Conservation (phyloP, 2,113 vertebrate species). For the Crotalus tigris region DNA sequence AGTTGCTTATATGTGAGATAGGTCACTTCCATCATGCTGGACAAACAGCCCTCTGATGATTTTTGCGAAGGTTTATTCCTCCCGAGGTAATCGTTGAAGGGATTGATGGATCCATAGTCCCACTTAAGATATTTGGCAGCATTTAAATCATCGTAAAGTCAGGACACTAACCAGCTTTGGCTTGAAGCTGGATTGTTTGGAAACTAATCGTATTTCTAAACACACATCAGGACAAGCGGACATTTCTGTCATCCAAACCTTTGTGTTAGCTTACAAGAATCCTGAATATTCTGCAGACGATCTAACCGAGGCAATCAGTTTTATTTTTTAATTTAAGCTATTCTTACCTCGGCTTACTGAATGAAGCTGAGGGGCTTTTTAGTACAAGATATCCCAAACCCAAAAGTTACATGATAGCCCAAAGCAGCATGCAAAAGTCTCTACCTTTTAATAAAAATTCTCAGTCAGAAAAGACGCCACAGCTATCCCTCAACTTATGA, state of each 20-base stretch:
- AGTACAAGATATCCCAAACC: background rate
- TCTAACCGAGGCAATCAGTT: background rate
- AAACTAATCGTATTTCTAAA: constrained; percentile 16
- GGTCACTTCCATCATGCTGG: constrained; percentile 47
- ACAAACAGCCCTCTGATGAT: constrained; percentile 64
- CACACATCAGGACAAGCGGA: background rate
- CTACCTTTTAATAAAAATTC: too few relatives aligned
- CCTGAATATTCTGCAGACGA: background rate
- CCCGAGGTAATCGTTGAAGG: constrained; percentile 75
- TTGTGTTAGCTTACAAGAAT: background rate
- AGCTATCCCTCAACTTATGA: too few relatives aligned
- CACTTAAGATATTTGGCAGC: constrained; percentile 70
- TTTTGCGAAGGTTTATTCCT: constrained; percentile 75
- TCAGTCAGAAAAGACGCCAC: too few relatives aligned
- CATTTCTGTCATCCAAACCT: constrained; percentile 6
- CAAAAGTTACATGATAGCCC: background rate
- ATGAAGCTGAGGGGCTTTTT: background rate
- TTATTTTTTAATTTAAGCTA: background rate
- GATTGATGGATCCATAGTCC: constrained; percentile 74
- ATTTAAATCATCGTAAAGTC: constrained; percentile 58
- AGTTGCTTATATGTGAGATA: constrained; percentile 45
- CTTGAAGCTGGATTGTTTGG: constrained; percentile 23
- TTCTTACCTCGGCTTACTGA: background rate
- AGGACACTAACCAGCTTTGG: constrained; percentile 40
- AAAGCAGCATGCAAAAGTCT: too few relatives aligned